Evolutionary conservation across 2,888 invertebrate species (phyloP), one percentile per base, ranked within the genome.

Genomic region (Leptura quadrifasciata): DNA sequence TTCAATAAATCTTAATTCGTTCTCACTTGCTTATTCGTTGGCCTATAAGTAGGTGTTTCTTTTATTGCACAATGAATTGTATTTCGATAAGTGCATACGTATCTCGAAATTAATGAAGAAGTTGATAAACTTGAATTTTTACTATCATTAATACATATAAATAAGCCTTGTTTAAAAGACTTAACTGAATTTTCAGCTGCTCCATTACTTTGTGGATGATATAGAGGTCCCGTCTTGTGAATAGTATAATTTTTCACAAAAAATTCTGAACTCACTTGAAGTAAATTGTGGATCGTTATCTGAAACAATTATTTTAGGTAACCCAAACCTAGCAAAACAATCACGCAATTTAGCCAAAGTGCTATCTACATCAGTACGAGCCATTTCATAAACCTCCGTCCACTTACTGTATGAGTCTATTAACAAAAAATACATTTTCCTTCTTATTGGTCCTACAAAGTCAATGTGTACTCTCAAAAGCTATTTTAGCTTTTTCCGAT

Each of bases 381-480:
- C n/a, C 21, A 67, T 67, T 47, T 67, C 52, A 67, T 67, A 67
- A 47, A 47, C 21, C n/a, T 67, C 67, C 17, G 35, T 2, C 47
- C 52, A 18, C 54, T 21, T 24, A 27, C 24, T 31, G 15, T 72
- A 47, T 12, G 18, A 67, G 31, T 27, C 54, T 12, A 17, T 27
- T 6, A 89, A 76, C 12, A 89, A 77, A 18, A 71, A 58, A 58
- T 60, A 60, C 71, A 71, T 71, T 58, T 71, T 71, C 18, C 71
- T 31, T 39, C n/a, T 57, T 31, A 58, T 31, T 58, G 69, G 71
- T 4, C 89, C 89, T 12, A 88, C 87, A 82, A 87, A 89, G 78
- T 90, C 90, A 15, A 88, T 80, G 80, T 90, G 89, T 5, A 89
- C 76, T 20, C 72, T 87, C 80, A 87, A 87, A 88, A 18, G 55